Evolutionary conservation across 1,140 invertebrate genomes (phyloP).

Genomic region (Heliconius melpomene): DNA sequence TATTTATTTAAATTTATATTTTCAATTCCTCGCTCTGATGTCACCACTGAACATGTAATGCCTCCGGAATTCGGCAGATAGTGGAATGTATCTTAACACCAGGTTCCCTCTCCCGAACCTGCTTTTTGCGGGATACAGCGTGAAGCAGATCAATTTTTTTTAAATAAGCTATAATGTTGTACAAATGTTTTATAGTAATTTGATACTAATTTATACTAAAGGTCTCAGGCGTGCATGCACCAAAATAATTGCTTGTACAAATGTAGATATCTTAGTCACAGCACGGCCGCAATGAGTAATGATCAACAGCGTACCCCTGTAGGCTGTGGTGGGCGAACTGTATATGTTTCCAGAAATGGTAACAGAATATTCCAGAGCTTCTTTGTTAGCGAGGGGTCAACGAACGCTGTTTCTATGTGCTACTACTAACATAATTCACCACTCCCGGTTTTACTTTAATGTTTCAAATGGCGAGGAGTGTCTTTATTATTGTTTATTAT

Average conservation of each 20-base stretch:
- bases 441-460: background rate
- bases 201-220: background rate
- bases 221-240: slow-evolving; percentile 11
- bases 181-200: background rate
- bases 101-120: no score
- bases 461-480: background rate
- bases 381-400: slow-evolving; percentile 31
- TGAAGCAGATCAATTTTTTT: no score
- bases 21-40: no score
- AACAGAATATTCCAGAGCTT: slow-evolving; percentile 57
- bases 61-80: no score
- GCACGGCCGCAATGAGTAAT: slow-evolving; percentile 59
- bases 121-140: no score
- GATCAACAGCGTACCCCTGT: slow-evolving; percentile 67
- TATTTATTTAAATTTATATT: no score
- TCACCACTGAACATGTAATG: no score
- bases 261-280: slow-evolving; percentile 58
- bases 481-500: no score
- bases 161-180: background rate
- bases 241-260: slow-evolving; percentile 36
- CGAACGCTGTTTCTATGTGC: slow-evolving; percentile 11
- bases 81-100: no score
- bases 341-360: slow-evolving; percentile 65
- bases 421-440: slow-evolving; percentile 18
- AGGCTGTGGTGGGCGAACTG: slow-evolving; percentile 58